Base-by-base conservation (phyloP, 1,140 invertebrate genomes). In the Heliconius himera region DNA sequence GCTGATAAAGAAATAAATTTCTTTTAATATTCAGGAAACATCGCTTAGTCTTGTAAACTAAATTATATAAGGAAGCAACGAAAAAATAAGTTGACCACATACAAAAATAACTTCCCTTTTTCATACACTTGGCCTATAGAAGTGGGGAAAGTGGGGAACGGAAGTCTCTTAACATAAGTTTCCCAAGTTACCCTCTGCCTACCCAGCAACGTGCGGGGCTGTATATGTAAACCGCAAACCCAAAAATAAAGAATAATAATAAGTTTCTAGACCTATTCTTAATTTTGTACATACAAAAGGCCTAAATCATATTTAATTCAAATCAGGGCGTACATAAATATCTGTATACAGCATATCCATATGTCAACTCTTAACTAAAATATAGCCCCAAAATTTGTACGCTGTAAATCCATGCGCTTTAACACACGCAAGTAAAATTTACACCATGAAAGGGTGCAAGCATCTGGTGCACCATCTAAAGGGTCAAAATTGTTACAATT, bases 341-440 rank as follows among this genome's bases (percentile, higher is more conserved):
- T n/a, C 16, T 1, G 16, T 18, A 22, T 56, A n/a, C 54, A 56
- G 9, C 9, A 11, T 56, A 56, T 56, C 22, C 54, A 22, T 20
- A 51, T 56, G 54, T 56, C 54, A 56, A 22, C 49, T 56, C 54
- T 56, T 9, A 22, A 36, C 74, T 66, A 66, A 76, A 76, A 76
- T 76, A 76, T 29, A 41, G 66, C 22, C 56, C 56, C 60, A 73
- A 77, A 80, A 80, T 73, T 73, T 71, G 76, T 80, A 70, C 36
- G 3, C 56, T 66, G 36, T 76, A 76, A 66, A 76, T 66, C 60
- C 74, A 26, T 76, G 54, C 13, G 74, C 46, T 60, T 77, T 77
- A 81, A 77, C 76, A 76, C 71, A 73, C 79, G 72, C 79, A 77
- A 77, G 72, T 73, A 74, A 81, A 81, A 81, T 77, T 77, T 81